Conservation (phyloP, 2,797 vertebrate species). For the Hirundo rustica region DNA sequence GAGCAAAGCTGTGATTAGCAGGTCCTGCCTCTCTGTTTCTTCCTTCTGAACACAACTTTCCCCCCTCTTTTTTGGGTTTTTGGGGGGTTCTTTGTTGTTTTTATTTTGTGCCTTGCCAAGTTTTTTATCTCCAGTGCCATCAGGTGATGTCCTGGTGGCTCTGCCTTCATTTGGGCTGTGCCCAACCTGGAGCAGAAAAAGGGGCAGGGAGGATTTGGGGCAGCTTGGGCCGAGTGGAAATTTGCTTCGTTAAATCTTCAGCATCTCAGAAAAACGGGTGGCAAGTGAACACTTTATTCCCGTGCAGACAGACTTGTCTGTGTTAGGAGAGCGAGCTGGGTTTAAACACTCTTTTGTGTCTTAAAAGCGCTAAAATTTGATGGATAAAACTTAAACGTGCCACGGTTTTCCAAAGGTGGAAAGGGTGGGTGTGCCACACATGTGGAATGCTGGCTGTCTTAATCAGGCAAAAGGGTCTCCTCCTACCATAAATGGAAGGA, state of each 20-base stretch:
- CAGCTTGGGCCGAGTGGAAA: neutral
- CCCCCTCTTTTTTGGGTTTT: neutral
- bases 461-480: neutral
- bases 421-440: neutral
- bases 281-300: neutral
- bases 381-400: neutral
- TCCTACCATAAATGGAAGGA: neutral
- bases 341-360: neutral
- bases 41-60: neutral
- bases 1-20: neutral
- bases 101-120: too few relatives aligned
- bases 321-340: neutral
- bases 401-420: neutral
- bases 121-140: neutral
- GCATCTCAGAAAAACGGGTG: neutral
- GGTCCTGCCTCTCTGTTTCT: neutral
- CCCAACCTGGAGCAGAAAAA: neutral
- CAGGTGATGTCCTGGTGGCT: neutral
- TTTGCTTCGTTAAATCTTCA: neutral
- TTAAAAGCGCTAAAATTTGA: neutral
- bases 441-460: rapidly evolving
- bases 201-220: too few relatives aligned
- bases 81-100: too few relatives aligned
- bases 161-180: neutral
- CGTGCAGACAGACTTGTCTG: neutral